Evolutionary conservation across 1,140 invertebrate genomes (phyloP).

Genomic region (Drosophila baimaii): DNA sequence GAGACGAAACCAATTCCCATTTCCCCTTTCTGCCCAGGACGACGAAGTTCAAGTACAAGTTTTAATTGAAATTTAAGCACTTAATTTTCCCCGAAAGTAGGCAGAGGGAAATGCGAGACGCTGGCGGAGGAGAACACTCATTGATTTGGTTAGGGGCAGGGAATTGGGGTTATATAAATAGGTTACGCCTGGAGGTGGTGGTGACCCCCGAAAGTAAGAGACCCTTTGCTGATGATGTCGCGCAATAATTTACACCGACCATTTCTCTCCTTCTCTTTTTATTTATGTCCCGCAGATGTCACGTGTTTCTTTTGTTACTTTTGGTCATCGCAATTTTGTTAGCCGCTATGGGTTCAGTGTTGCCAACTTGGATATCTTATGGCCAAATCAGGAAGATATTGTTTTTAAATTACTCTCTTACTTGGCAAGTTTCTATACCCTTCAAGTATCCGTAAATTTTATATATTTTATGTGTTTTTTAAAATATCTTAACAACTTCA

Average conservation of each 20-base stretch:
- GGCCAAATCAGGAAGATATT: neutral
- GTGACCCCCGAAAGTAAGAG: slow-evolving; percentile 19
- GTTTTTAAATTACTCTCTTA: neutral
- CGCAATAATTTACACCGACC: slow-evolving; percentile 69
- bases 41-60: slow-evolving; percentile 49
- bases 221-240: slow-evolving; percentile 43
- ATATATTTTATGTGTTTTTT: too few relatives aligned
- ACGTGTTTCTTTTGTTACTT: slow-evolving; percentile 75
- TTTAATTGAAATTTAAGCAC: slow-evolving; percentile 81
- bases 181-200: slow-evolving; percentile 23
- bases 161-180: slow-evolving; percentile 8
- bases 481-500: too few relatives aligned
- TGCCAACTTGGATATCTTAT: neutral
- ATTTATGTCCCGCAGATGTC: slow-evolving; percentile 78
- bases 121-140: slow-evolving; percentile 7
- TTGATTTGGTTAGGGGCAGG: slow-evolving; percentile 37
- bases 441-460: too few relatives aligned
- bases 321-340: slow-evolving; percentile 60
- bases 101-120: slow-evolving; percentile 1
- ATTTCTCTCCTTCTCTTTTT: slow-evolving; percentile 50
- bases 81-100: slow-evolving; percentile 59
- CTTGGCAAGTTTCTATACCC: neutral
- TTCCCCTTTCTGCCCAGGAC: neutral
- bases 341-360: neutral
- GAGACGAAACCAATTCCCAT: slow-evolving; percentile 22